Percentiles rank a stretch among this genome's conserved stretches.
phyloP scores from a whole-genome alignment of 1,140 invertebrate genomes.

The Ooceraea biroi region DNA sequence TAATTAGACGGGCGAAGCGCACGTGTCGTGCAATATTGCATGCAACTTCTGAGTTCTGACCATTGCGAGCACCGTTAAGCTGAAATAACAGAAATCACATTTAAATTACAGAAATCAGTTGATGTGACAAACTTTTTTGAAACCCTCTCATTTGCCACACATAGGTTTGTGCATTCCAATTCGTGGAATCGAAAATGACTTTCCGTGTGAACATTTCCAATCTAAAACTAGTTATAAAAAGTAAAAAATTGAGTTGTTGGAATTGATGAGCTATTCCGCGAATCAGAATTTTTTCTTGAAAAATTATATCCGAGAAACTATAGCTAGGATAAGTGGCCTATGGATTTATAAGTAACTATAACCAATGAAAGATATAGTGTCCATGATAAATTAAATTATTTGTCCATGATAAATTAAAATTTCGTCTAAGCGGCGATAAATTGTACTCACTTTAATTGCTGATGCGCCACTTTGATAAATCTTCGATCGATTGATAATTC shows the following conservation, averaged over 20 bases:
- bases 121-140: background rate
- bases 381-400: background rate
- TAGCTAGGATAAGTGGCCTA: background rate
- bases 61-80: constrained; percentile 21
- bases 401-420: background rate
- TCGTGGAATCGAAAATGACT: background rate
- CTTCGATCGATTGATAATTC: background rate
- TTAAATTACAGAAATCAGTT: too few relatives aligned
- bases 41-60: constrained; percentile 17
- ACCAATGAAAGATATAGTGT: background rate
- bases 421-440: background rate
- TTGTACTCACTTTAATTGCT: background rate
- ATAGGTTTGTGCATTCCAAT: background rate
- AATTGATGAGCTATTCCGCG: background rate
- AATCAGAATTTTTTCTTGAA: background rate
- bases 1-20: constrained; percentile 71
- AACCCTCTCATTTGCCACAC: background rate
- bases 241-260: background rate
- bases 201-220: background rate
- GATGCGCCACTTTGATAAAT: background rate
- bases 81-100: too few relatives aligned
- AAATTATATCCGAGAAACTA: constrained; percentile 2
- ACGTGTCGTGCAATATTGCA: background rate
- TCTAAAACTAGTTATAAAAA: background rate
- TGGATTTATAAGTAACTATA: too few relatives aligned